These are phyloP conservation scores for Auanema sp. DNA, from an alignment of 2,888 invertebrate species.

Conservation along the genomic window DNA sequence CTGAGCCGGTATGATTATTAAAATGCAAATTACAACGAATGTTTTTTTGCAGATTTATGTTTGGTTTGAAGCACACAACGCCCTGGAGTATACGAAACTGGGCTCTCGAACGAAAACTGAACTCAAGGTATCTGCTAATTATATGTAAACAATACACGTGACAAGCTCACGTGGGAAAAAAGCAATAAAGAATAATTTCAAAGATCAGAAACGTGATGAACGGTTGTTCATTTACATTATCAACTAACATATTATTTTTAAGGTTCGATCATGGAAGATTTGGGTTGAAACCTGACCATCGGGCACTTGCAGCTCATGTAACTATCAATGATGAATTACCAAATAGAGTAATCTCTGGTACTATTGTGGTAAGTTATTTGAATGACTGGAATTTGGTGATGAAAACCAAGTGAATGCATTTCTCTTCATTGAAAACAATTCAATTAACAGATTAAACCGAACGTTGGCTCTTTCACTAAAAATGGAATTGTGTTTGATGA, in stretches of 20 bases:
- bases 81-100: conserved; percentile 27
- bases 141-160: not conserved
- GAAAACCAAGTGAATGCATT: not conserved
- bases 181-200: not conserved
- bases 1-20: conserved; percentile 18
- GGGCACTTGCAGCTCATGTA: conserved; percentile 38
- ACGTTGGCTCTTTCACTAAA: conserved; percentile 39
- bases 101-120: conserved; percentile 31
- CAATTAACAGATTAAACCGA: conserved; percentile 35
- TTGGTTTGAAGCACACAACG: conserved; percentile 20
- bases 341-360: conserved; percentile 65
- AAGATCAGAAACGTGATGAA: not conserved
- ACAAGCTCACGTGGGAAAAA: conserved; percentile 1
- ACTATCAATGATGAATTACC: conserved; percentile 67
- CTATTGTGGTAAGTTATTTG: conserved; percentile 26
- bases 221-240: not conserved
- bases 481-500: conserved; percentile 44
- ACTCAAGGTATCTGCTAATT: conserved; percentile 15
- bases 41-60: conserved; percentile 22
- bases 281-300: conserved; percentile 65
- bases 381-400: not conserved
- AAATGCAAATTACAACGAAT: too few relatives aligned
- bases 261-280: conserved; percentile 65
- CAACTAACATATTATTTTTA: not conserved
- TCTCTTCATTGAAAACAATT: not conserved